phyloP scores from a whole-genome alignment of 2,888 invertebrate species.

The Caenorhabditis afra region DNA sequence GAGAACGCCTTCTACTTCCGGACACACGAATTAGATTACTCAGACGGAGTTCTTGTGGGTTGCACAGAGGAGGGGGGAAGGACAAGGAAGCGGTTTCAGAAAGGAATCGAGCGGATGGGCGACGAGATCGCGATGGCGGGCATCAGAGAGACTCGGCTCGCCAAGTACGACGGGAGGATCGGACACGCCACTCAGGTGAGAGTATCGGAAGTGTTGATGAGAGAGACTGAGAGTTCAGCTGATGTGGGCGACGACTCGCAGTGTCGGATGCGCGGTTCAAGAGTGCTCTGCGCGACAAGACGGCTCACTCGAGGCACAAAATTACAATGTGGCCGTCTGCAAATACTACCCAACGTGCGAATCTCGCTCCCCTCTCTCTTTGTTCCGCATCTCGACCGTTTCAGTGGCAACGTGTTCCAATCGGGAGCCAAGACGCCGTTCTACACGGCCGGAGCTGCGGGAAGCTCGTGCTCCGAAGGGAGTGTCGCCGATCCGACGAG shows the following conservation, averaged over 20 bases:
- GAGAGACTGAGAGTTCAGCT: slow-evolving; percentile 27
- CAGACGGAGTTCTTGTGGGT: slow-evolving; percentile 20
- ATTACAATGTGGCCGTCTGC: slow-evolving; percentile 58
- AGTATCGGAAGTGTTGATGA: neutral
- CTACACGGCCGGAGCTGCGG: slow-evolving; percentile 34
- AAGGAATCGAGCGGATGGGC: slow-evolving; percentile 56
- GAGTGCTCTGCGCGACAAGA: slow-evolving; percentile 48
- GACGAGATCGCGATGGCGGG: slow-evolving; percentile 46
- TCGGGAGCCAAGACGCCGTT: slow-evolving; percentile 25
- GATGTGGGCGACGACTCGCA: slow-evolving; percentile 53
- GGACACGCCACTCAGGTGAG: slow-evolving; percentile 58
- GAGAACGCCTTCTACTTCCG: slow-evolving; percentile 56
- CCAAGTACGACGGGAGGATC: slow-evolving; percentile 43
- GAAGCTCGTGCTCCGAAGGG: slow-evolving; percentile 28
- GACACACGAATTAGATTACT: slow-evolving; percentile 27
- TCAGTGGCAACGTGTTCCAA: slow-evolving; percentile 52
- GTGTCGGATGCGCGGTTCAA: slow-evolving; percentile 51
- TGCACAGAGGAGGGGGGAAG: slow-evolving; percentile 47
- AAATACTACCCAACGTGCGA: slow-evolving; percentile 62
- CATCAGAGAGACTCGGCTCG: slow-evolving; percentile 18
- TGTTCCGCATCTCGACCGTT: slow-evolving; percentile 15
- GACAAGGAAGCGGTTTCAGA: slow-evolving; percentile 40
- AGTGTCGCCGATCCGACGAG: slow-evolving; percentile 43
- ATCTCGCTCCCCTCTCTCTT: neutral
- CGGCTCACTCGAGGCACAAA: slow-evolving; percentile 42